Evolutionary conservation across 2,888 invertebrate genomes (phyloP), one percentile per base, ranked within the genome.

Genomic region (Acrocera orbiculus): DNA sequence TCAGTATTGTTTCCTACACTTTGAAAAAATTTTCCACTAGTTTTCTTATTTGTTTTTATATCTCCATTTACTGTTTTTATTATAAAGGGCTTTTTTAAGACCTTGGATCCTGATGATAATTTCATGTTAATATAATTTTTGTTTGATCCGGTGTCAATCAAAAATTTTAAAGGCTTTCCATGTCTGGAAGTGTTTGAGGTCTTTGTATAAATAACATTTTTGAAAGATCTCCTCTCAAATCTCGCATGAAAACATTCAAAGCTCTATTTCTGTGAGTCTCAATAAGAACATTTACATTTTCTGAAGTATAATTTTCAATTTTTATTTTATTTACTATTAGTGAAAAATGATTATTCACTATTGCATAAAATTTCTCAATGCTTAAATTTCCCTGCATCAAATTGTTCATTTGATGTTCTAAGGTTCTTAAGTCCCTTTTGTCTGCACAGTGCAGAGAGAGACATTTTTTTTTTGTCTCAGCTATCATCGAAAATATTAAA

Each of bases 151-250:
- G 36, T 38, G 24, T 38, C 25, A n/a, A 38, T 20, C 16, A 36
- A 10, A 13, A 36, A 36, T 16, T 34, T 36, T 5, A 34, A 15
- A 17, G 26, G 28, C 16, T 32, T 16, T 1, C 29, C 17, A 8
- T 32, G 15, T 27, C 27, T 20, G 34, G 40, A 3, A 38, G 28
- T 17, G 35, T 35, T 27, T 30, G 16, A 3, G 35, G 28, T 28
- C 35, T 39, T 16, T 40, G 40, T n/a, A 38, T 38, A 8, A 30
- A 19, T 6, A 38, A 10, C 17, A 39, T 36, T 14, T 30, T 36
- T 4, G 38, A 32, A 3, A 36, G 24, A 14, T 38, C 34, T 5
- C 34, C 38, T n/a, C 36, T 40, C 10, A 40, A 19, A 11, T 27
- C 29, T n/a, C 37, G 16, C 2, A 40, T 28, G 15, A 40, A 40